These are phyloP conservation scores for Aphelinus atriplicis DNA, from an alignment of 1,140 invertebrate genomes.

Conservation along the genomic window DNA sequence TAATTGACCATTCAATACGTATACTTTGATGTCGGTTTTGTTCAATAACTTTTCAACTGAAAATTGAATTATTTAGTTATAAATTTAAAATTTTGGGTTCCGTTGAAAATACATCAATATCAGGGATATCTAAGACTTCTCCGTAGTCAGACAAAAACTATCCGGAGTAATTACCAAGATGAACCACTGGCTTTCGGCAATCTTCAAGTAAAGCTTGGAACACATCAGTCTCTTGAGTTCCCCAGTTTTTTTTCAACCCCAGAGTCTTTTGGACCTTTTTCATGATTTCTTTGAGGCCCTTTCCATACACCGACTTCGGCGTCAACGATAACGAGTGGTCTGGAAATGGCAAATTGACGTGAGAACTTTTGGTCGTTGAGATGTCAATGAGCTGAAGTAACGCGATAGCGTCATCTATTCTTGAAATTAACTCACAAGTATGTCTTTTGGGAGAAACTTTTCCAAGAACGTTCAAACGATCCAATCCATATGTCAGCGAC, in stretches of 20 bases:
- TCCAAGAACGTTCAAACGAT: constrained; percentile 83
- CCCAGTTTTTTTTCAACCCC: constrained; percentile 70
- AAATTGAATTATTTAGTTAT: constrained; percentile 43
- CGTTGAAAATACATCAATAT: background rate
- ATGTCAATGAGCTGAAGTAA: background rate
- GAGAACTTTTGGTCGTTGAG: background rate
- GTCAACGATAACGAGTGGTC: background rate
- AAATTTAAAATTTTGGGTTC: too few species aligned
- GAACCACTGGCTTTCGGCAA: constrained; percentile 86
- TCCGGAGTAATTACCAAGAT: constrained; percentile 65
- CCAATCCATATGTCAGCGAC: constrained; percentile 70
- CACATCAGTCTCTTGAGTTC: constrained; percentile 69
- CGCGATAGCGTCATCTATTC: background rate
- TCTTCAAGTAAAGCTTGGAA: constrained; percentile 74
- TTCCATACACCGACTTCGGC: background rate
- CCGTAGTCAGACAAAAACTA: constrained; percentile 40
- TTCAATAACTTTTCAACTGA: constrained; percentile 77
- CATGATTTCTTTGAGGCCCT: constrained; percentile 8
- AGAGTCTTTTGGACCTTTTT: constrained; percentile 71
- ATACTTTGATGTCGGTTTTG: constrained; percentile 73
- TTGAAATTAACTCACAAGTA: background rate
- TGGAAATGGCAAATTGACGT: too few species aligned
- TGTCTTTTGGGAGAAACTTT: constrained; percentile 52
- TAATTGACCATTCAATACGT: constrained; percentile 76
- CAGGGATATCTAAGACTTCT: background rate